phyloP scores from a whole-genome alignment of 2,797 vertebrate genomes.

The Halcyon leucocephala region DNA sequence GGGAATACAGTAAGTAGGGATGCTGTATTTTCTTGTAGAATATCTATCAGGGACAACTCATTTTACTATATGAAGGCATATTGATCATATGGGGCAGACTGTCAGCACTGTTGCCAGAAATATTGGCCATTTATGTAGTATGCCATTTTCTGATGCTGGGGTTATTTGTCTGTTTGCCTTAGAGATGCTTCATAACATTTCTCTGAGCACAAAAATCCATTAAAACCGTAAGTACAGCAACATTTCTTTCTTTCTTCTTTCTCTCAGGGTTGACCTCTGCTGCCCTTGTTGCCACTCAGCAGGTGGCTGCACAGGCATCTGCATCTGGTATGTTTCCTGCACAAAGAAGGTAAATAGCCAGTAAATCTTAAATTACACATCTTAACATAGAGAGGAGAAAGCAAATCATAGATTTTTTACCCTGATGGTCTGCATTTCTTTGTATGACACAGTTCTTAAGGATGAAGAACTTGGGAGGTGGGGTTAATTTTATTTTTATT shows the following conservation, averaged over 20 bases:
- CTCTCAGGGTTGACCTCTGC: slow-evolving; percentile 88
- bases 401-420: background rate
- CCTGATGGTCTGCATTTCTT: background rate
- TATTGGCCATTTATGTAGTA: background rate
- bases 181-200: background rate
- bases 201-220: slow-evolving; percentile 5
- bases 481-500: background rate
- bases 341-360: slow-evolving; percentile 83
- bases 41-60: slow-evolving; percentile 22
- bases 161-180: slow-evolving; percentile 11
- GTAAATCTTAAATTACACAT: background rate
- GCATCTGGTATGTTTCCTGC: slow-evolving; percentile 89
- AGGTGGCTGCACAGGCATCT: slow-evolving; percentile 91
- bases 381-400: background rate
- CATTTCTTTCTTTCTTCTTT: slow-evolving; percentile 58
- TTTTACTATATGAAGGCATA: background rate
- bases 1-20: slow-evolving; percentile 37
- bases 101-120: background rate
- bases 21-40: slow-evolving; percentile 50
- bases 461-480: background rate
- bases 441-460: background rate
- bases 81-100: background rate
- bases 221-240: slow-evolving; percentile 26
- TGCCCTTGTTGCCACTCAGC: slow-evolving; percentile 92
- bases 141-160: background rate